Evolutionary conservation across 2,888 invertebrate species (phyloP).

Genomic region (Dasysyrphus albostriatus): DNA sequence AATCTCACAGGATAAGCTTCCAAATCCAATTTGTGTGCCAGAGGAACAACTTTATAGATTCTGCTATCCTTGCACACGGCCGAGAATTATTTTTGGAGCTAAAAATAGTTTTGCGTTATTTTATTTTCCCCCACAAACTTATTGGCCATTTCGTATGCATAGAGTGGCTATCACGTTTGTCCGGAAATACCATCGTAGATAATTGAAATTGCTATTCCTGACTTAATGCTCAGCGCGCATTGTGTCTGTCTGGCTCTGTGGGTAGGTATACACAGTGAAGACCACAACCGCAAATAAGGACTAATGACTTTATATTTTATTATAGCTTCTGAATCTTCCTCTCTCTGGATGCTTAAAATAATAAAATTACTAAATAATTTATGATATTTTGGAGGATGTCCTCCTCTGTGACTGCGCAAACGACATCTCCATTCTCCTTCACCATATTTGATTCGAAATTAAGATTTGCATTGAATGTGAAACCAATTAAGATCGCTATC

Average conservation of each 20-base stretch:
- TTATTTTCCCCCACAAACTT: conserved; percentile 7
- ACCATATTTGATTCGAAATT: conserved; percentile 8
- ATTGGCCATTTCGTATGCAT: conserved; percentile 55
- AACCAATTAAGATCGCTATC: conserved; percentile 55
- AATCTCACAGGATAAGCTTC: conserved; percentile 55
- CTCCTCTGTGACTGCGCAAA: background rate
- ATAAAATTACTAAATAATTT: conserved; percentile 47
- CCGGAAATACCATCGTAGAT: conserved; percentile 49
- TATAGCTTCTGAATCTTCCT: conserved; percentile 3
- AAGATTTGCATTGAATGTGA: conserved; percentile 50
- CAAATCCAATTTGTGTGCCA: conserved; percentile 53
- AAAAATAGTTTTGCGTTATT: conserved; percentile 57
- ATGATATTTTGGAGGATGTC: conserved; percentile 19
- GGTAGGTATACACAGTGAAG: background rate
- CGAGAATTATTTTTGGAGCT: conserved; percentile 16
- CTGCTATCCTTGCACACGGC: background rate
- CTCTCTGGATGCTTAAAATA: conserved; percentile 1
- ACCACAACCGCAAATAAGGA: conserved; percentile 43
- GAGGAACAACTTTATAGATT: conserved; percentile 4
- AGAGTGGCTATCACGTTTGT: conserved; percentile 32
- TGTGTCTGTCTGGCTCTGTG: conserved; percentile 19
- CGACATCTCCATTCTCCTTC: too few relatives aligned
- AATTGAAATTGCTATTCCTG: conserved; percentile 55
- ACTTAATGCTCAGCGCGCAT: conserved; percentile 19
- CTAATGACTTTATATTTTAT: conserved; percentile 47